Evolutionary conservation across 2,888 invertebrate species (phyloP).

Genomic region (Trissonchulus sp.): DNA sequence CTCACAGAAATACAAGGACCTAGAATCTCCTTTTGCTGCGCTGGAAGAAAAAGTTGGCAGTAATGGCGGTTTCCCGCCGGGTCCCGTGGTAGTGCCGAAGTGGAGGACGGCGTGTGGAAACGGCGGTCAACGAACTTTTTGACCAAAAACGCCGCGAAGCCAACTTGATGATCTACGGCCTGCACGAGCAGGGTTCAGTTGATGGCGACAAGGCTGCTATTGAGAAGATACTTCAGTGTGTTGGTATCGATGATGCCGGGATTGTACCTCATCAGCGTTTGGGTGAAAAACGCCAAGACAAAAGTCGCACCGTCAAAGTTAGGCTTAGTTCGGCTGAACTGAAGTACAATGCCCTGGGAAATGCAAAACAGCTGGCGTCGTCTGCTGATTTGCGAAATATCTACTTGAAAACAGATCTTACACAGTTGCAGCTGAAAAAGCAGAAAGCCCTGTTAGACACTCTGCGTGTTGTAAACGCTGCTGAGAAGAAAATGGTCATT

Average conservation of each 20-base stretch:
- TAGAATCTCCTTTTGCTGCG: too few relatives aligned
- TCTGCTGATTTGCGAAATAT: not conserved
- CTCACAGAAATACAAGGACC: not conserved
- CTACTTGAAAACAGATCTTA: not conserved
- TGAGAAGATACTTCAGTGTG: not conserved
- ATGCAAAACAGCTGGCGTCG: not conserved
- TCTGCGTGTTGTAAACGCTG: not conserved
- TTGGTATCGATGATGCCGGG: not conserved
- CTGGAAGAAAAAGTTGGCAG: too few relatives aligned
- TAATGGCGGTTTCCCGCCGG: too few relatives aligned
- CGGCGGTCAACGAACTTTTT: not conserved
- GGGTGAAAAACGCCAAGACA: not conserved
- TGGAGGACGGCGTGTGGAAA: too few relatives aligned
- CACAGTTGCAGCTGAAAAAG: slow-evolving; percentile 5
- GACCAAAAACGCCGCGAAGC: slow-evolving; percentile 3
- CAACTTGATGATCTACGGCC: not conserved
- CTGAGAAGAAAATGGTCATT: not conserved
- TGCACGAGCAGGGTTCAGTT: not conserved
- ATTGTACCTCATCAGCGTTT: not conserved
- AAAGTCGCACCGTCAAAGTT: not conserved
- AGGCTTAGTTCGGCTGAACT: not conserved
- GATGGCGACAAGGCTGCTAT: too few relatives aligned
- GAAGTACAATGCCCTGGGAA: not conserved
- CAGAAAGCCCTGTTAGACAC: not conserved
- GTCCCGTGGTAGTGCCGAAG: too few relatives aligned